Evolutionary conservation across 2,888 invertebrate species (phyloP).

Genomic region (Caenorhabditis afra): DNA sequence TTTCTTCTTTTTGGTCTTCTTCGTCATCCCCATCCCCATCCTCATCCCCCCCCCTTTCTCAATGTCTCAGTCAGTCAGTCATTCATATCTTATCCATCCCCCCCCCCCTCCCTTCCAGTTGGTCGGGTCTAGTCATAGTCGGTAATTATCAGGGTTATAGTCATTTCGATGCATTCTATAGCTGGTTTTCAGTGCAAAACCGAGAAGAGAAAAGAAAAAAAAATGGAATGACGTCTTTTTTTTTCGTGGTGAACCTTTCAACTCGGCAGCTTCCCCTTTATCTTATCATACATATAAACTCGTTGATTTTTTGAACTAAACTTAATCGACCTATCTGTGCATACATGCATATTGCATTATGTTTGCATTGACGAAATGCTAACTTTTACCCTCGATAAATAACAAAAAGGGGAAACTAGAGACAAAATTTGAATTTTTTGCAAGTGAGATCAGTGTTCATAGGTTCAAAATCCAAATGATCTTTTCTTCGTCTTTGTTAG

Average conservation of each 20-base stretch:
- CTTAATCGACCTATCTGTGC: too few relatives aligned
- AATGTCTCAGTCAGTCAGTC: constrained; percentile 6
- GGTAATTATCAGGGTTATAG: background rate
- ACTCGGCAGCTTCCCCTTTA: too few relatives aligned
- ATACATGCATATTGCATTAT: too few relatives aligned
- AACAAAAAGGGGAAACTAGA: too few relatives aligned
- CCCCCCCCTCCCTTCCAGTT: background rate
- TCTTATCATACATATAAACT: too few relatives aligned
- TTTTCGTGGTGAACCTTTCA: too few relatives aligned
- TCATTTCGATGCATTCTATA: background rate
- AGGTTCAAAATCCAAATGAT: constrained; percentile 23
- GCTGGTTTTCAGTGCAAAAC: background rate
- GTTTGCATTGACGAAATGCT: background rate
- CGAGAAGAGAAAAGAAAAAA: too few relatives aligned
- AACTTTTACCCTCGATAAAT: background rate
- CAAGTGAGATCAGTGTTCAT: too few relatives aligned
- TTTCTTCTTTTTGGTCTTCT: constrained; percentile 19
- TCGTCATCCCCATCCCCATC: background rate
- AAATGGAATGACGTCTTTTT: too few relatives aligned
- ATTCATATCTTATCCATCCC: constrained; percentile 43
- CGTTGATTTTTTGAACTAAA: too few relatives aligned
- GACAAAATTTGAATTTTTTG: background rate
- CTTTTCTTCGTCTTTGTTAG: too few relatives aligned
- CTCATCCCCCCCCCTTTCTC: too few relatives aligned
- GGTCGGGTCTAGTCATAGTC: background rate